Evolutionary conservation across 2,113 vertebrate species (phyloP), one percentile per base, ranked within the genome.

Genomic region (Leucopsar rothschildi): DNA sequence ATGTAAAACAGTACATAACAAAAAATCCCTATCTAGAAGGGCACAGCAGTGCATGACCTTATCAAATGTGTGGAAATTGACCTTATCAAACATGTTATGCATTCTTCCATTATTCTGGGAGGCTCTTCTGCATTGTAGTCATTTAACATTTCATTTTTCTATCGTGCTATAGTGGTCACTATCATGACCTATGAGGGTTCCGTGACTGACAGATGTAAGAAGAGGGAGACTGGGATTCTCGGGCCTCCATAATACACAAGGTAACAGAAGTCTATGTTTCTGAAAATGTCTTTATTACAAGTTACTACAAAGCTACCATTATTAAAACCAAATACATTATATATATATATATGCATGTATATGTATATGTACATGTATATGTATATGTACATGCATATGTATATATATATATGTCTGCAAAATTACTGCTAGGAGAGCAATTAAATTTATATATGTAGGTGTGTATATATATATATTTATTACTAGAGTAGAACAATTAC

Each of bases 1-100:
- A 76, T 0, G 0, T 57, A n/a, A 61, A 83, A 37, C 23, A 20
- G 20, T 57, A 78, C 13, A 23, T n/a, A 86, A 73, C 24, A 83
- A 86, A 92, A 88, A 52, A 29, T 9, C 40, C 23, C 10, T 88
- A 16, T 75, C 12, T 81, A 76, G 45, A 90, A 82, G 39, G 28
- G 21, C n/a, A 63, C 4, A 71, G 25, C 10, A 84, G 39, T 76
- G 61, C 84, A 49, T 88, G 61, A 88, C 75, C 72, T 82, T 94
- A 94, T 93, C 69, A 87, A 44, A 83, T 50, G 57, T 8, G 23
- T 73, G 68, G 52, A 87, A 93, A 89, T 12, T 49, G 10, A 93
- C 45, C 56, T 86, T 91, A 88, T 85, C 77, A 86, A 82, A 76
- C 35, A n/a, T 9, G 12, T 78, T 92, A 93, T 71, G 6, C 10